Percentiles rank a stretch among this genome's conserved stretches.
phyloP scores from a whole-genome alignment of 2,797 vertebrate genomes.

The Anabacerthia variegaticeps region DNA sequence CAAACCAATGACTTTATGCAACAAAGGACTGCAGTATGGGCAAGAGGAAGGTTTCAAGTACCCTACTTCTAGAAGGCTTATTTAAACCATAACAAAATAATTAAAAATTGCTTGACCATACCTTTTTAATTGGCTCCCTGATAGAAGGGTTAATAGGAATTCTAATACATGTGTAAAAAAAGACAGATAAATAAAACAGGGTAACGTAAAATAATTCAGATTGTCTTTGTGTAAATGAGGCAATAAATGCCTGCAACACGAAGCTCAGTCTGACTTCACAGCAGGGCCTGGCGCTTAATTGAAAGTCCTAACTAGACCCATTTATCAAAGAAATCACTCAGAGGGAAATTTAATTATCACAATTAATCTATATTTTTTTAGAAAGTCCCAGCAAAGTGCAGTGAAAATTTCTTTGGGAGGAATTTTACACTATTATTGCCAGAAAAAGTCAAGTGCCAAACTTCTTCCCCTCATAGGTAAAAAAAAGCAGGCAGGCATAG shows the following conservation, averaged over 20 bases:
- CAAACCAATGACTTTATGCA: neutral
- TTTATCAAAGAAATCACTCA: constrained; percentile 70
- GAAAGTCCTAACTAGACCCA: constrained; percentile 68
- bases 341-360: constrained; percentile 70
- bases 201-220: constrained; percentile 49
- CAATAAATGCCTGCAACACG: constrained; percentile 52
- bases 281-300: constrained; percentile 54
- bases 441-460: neutral
- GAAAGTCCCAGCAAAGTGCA: constrained; percentile 15
- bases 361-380: constrained; percentile 61
- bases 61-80: neutral
- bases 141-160: constrained; percentile 50
- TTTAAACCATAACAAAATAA: constrained; percentile 25
- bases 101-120: constrained; percentile 37
- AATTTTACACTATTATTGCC: neutral
- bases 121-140: constrained; percentile 41
- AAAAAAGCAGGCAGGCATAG: neutral
- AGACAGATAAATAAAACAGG: constrained; percentile 48
- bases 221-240: constrained; percentile 50
- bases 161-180: constrained; percentile 24
- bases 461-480: neutral
- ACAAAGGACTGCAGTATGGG: neutral
- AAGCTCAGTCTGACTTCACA: constrained; percentile 57
- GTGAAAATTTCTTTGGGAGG: constrained; percentile 1
- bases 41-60: neutral